A percentile compares a stretch with the other conserved stretches of the same genome.
phyloP scores from a whole-genome alignment of 2,888 invertebrate species.

The Chloromyia formosa region DNA sequence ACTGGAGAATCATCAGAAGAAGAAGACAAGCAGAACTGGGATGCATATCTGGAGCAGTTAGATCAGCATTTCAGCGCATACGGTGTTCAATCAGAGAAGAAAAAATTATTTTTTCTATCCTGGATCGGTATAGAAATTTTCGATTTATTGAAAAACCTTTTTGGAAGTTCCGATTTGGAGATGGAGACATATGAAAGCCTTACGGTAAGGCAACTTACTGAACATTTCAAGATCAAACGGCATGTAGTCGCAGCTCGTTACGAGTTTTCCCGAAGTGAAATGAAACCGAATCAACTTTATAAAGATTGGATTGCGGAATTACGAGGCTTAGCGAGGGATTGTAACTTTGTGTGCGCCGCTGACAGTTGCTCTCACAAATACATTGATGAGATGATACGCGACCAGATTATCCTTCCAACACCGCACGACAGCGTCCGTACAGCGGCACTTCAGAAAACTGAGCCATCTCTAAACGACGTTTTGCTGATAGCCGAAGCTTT shows the following conservation, averaged over 20 bases:
- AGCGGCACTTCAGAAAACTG: constrained; percentile 43
- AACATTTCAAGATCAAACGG: not conserved
- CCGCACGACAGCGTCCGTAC: constrained; percentile 35
- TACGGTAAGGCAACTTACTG: no score
- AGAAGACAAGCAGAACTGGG: no score
- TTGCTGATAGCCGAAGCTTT: constrained; percentile 41
- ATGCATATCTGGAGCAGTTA: no score
- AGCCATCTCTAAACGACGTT: constrained; percentile 32
- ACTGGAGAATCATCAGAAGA: no score
- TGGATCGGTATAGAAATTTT: no score
- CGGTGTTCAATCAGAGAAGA: no score
- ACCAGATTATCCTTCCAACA: constrained; percentile 27
- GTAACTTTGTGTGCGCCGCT: not conserved
- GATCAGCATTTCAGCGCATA: no score
- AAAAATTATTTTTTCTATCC: no score
- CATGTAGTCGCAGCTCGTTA: not conserved
- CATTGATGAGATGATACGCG: constrained; percentile 20
- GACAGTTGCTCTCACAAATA: not conserved
- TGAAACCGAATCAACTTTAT: not conserved
- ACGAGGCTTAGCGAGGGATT: constrained; percentile 8
- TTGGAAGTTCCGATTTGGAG: no score
- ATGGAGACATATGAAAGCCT: no score
- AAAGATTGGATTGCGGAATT: constrained; percentile 32
- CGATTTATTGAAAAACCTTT: no score
- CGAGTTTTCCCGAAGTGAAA: not conserved